A percentile compares a stretch with the other conserved stretches of the same genome.
Conservation (phyloP, 2,113 vertebrate genomes). For the Grus americana region DNA sequence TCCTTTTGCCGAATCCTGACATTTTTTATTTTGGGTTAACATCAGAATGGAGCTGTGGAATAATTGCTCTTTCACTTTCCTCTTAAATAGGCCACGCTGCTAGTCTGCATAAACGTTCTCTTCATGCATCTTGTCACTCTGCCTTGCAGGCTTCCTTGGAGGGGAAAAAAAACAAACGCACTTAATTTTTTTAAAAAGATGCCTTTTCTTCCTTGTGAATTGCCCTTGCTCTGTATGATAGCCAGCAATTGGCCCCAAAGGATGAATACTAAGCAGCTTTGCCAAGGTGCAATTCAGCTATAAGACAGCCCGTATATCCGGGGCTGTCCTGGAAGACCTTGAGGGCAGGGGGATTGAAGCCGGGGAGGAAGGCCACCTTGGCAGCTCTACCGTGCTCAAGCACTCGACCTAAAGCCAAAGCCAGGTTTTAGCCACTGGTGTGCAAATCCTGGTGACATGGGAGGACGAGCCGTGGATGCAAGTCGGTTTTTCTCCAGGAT, state of each 20-base stretch:
- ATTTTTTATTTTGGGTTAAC: slow-evolving; percentile 15
- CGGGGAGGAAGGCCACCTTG: fast-evolving
- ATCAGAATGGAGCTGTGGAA: slow-evolving; percentile 31
- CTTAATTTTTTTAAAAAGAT: neutral
- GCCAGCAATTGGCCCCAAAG: neutral
- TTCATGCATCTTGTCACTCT: slow-evolving; percentile 4
- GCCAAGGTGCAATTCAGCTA: neutral
- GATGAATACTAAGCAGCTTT: slow-evolving; percentile 25
- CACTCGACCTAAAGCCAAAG: neutral
- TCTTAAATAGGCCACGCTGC: slow-evolving; percentile 44
- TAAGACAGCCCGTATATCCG: neutral
- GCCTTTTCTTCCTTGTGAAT: slow-evolving; percentile 1
- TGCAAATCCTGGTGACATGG: neutral
- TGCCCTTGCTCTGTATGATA: neutral
- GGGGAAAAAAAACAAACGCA: neutral
- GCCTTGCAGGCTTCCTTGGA: neutral
- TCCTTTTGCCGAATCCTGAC: neutral
- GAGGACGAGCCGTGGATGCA: fast-evolving
- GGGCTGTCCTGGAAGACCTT: neutral
- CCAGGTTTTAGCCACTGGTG: neutral
- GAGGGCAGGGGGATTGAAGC: neutral
- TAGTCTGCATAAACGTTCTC: slow-evolving; percentile 17
- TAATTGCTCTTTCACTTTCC: slow-evolving; percentile 46
- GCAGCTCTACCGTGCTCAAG: neutral
- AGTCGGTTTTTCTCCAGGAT: neutral